Base-by-base conservation (phyloP, 53 echinoderm and acorn worm genomes). In the Paracentrotus lividus region DNA sequence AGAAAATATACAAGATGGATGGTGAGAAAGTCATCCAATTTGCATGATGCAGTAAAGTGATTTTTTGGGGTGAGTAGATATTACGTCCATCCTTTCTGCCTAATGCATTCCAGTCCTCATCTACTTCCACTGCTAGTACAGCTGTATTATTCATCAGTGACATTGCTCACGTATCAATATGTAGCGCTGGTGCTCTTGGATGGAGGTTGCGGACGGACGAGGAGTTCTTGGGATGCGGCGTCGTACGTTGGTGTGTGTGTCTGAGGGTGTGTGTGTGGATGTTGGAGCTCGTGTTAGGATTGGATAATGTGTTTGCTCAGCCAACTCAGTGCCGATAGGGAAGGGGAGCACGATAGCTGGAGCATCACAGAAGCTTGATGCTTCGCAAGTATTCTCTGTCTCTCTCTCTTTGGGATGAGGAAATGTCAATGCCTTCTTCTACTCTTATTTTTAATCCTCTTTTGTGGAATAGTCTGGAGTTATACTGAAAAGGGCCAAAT, bases 131-230 rank as follows among this genome's bases (percentile, higher is more conserved):
- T 51, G 49, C 78, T 21, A 21, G 81, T 78, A 78, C 78, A 92
- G 92, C 92, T 92, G 92, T 78, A 92, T 78, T 78, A 92, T 92
- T 92, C 92, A 92, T 92, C 92, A 78, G 42, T 57, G 91, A 90
- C 91, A 72, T 69, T 67, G 91, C 91, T 66, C 38, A 67, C 9
- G 36, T 47, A 69, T n/a, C 86, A 86, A 55, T 85, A 85, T 86
- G 86, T 86, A 55, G 86, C 56, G 29, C 14, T 86, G 56, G 52
- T 85, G 52, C 42, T 7, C 5, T 5, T 10, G 77, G 81, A 27
- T 21, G 47, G 81, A 81, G 81, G 81, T 14, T 12, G n/a, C 3
- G 49, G 10, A 47, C n/a, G 45, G 47, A n/a, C 20, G 13, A 8
- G 40, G 12, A 20, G 36, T 27, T 47, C 26, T 8, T 44, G 81